Evolutionary conservation across 2,113 vertebrate species (phyloP).

Genomic region (Callionymus lyra): DNA sequence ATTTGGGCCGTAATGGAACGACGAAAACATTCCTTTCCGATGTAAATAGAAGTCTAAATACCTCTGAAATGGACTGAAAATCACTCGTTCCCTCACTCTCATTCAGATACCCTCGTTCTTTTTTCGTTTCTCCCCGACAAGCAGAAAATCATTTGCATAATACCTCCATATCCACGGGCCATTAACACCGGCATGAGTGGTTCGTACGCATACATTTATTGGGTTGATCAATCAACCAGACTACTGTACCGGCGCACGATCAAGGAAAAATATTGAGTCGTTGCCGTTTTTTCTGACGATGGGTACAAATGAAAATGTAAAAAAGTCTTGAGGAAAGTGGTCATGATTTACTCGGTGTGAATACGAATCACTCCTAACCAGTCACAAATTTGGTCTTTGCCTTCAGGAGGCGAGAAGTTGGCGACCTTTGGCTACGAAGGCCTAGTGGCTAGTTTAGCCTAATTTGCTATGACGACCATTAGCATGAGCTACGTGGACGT

Average conservation of each 20-base stretch:
- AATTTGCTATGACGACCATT: too few species aligned
- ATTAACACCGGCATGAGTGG: conserved; percentile 48
- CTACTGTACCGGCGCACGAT: conserved; percentile 24
- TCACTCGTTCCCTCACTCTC: conserved; percentile 25
- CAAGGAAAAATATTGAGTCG: neutral
- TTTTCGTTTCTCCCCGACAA: neutral
- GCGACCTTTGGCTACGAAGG: too few species aligned
- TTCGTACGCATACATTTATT: conserved; percentile 38
- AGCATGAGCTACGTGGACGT: too few species aligned
- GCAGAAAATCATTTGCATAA: conserved; percentile 49
- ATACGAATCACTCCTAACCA: too few species aligned
- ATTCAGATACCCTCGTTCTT: conserved; percentile 19
- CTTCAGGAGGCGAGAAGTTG: too few species aligned
- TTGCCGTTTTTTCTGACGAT: too few species aligned
- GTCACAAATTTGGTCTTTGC: too few species aligned
- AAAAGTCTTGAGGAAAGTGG: too few species aligned
- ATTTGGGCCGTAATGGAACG: conserved; percentile 30
- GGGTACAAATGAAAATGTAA: too few species aligned
- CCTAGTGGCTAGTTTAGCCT: too few species aligned
- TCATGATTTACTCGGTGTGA: too few species aligned
- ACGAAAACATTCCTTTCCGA: conserved; percentile 24
- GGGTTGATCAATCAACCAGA: conserved; percentile 47
- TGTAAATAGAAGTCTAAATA: conserved; percentile 33
- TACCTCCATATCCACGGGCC: conserved; percentile 46
- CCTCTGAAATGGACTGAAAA: conserved; percentile 37